These are phyloP conservation scores for Equus quagga DNA, from an alignment of 2,113 vertebrate genomes.

Conservation along the genomic window DNA sequence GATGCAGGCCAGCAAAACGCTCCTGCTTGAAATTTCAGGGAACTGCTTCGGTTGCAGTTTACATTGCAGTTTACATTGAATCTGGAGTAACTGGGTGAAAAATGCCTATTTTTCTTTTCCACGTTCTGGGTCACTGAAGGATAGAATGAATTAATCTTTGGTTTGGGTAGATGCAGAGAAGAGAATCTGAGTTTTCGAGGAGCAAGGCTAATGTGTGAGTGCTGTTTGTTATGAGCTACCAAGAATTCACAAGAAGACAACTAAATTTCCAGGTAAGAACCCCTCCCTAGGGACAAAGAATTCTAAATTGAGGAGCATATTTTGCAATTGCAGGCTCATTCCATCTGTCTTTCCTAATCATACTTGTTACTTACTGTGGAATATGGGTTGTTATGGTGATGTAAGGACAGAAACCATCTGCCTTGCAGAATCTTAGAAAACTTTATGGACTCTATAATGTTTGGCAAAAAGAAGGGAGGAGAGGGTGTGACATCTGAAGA, in stretches of 20 bases:
- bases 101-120: neutral
- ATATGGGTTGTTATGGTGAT: constrained; percentile 58
- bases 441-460: constrained; percentile 42
- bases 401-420: constrained; percentile 60
- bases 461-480: constrained; percentile 5
- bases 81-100: neutral
- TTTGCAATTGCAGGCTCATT: constrained; percentile 51
- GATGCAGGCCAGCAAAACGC: neutral
- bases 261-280: constrained; percentile 59
- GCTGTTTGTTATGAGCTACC: neutral
- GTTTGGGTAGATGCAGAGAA: neutral
- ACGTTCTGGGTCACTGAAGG: neutral
- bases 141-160: constrained; percentile 35
- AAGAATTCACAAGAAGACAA: constrained; percentile 31
- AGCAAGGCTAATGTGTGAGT: neutral
- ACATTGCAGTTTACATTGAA: neutral
- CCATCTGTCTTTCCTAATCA: constrained; percentile 70
- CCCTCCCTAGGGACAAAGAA: neutral
- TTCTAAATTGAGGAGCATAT: constrained; percentile 40
- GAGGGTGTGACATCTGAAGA: neutral
- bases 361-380: constrained; percentile 53
- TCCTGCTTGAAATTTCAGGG: constrained; percentile 15
- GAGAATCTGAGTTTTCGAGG: neutral
- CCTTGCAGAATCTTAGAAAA: constrained; percentile 13
- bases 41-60: constrained; percentile 18